Base-by-base conservation (phyloP, 2,888 invertebrate genomes). In the Hemaris fuciformis region DNA sequence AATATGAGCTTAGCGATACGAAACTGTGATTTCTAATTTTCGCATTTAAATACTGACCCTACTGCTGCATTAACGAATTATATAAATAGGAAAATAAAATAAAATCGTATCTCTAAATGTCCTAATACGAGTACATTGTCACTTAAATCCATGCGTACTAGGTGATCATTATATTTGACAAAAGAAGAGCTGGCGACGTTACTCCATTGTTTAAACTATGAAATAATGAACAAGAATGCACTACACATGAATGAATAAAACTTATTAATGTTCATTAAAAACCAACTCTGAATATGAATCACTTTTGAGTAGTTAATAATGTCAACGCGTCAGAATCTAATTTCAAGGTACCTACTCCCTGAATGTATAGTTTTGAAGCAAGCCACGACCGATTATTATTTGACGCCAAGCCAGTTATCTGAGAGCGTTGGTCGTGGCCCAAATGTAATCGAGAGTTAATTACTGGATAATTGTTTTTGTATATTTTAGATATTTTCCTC, bases 311-410 rank as follows among this genome's bases (percentile, higher is more conserved):
- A 5, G 20, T 8, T 13, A 31, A 60, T 38, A 34, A 62, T 48
- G 68, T 63, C 64, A 67, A 66, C 60, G 64, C 46, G 23, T 23
- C 15, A 10, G 60, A 20, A 60, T 60, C 48, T 25, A 4, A 23
- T 60, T 48, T 48, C 60, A 18, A 60, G 46, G 48, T 48, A 48
- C n/a, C n/a, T n/a, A n/a, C 48, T 60, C 46, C 38, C 23, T 25
- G 31, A 60, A 25, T 15, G 6, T n/a, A 25, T 48, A 25, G 8
- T n/a, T n/a, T 25, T n/a, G n/a, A n/a, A n/a, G 15, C 25, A 15
- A 23, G 25, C n/a, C 48, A n/a, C 15, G 15, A n/a, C 15, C 48
- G 48, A 48, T 48, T 10, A 48, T 48, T 10, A 20, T 20, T 48
- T 48, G 25, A 48, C 48, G 15, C 27, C 27, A 25, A 48, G 25